phyloP scores from a whole-genome alignment of 2,888 invertebrate species.

The Schizaphis graminum region DNA sequence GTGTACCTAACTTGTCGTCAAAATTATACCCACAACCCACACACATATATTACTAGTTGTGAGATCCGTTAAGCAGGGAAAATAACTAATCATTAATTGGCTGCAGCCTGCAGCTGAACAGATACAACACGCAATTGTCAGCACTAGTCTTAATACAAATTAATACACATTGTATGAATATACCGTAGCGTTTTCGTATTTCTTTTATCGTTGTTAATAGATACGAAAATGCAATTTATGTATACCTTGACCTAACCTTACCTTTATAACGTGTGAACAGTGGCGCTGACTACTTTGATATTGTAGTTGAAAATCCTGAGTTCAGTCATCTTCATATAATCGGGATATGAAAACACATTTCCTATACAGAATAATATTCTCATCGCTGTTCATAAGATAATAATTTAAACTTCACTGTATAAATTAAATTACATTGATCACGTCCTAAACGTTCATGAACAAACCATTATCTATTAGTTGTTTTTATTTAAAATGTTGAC shows the following conservation, averaged over 20 bases:
- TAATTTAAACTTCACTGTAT: background rate
- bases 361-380: background rate
- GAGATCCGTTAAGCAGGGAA: fast-evolving
- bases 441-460: background rate
- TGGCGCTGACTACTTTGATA: too few species aligned
- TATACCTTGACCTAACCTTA: too few species aligned
- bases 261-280: too few species aligned
- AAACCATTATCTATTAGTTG: background rate
- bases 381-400: background rate
- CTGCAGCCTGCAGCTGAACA: background rate
- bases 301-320: too few species aligned
- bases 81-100: background rate
- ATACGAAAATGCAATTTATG: background rate
- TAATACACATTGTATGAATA: background rate
- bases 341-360: background rate
- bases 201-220: background rate
- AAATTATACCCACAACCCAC: background rate
- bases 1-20: background rate
- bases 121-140: background rate
- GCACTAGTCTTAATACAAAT: background rate
- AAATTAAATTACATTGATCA: background rate
- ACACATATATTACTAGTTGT: background rate
- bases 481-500: background rate
- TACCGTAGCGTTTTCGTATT: background rate
- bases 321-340: background rate